Percentiles rank a stretch among this genome's conserved stretches.
Evolutionary conservation across 1,140 invertebrate species (phyloP).

Genomic region (Zaprionus davidi): DNA sequence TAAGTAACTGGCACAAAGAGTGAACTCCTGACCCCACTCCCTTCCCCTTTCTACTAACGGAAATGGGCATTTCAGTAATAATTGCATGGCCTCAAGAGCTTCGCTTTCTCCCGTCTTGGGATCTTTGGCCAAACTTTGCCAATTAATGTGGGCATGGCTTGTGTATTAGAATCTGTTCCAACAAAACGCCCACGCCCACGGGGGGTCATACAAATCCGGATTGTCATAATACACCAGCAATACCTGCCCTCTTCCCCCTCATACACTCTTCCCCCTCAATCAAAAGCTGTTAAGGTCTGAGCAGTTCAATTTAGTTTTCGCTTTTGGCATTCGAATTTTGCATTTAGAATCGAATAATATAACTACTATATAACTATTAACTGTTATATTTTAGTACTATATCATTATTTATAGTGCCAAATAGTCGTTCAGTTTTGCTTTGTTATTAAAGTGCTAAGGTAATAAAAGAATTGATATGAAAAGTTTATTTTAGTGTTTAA

Average conservation of each 20-base stretch:
- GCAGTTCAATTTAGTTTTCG: no score
- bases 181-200: not conserved
- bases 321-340: no score
- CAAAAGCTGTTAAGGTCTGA: no score
- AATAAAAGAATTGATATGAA: no score
- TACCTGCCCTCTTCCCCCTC: rapidly evolving
- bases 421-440: no score
- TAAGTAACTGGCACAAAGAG: conserved; percentile 6
- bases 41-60: conserved; percentile 8
- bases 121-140: conserved; percentile 52
- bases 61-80: conserved; percentile 54
- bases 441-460: no score
- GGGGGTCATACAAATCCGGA: not conserved
- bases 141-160: conserved; percentile 44
- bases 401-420: no score
- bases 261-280: no score
- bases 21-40: not conserved
- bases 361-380: no score
- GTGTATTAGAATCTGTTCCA: not conserved
- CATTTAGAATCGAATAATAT: no score
- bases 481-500: no score
- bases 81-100: conserved; percentile 52
- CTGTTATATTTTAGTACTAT: no score
- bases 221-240: conserved; percentile 1
- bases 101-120: not conserved